A percentile compares a stretch with the other conserved stretches of the same genome.
Conservation (phyloP, 2,113 vertebrate genomes). For the Polypterus senegalus region DNA sequence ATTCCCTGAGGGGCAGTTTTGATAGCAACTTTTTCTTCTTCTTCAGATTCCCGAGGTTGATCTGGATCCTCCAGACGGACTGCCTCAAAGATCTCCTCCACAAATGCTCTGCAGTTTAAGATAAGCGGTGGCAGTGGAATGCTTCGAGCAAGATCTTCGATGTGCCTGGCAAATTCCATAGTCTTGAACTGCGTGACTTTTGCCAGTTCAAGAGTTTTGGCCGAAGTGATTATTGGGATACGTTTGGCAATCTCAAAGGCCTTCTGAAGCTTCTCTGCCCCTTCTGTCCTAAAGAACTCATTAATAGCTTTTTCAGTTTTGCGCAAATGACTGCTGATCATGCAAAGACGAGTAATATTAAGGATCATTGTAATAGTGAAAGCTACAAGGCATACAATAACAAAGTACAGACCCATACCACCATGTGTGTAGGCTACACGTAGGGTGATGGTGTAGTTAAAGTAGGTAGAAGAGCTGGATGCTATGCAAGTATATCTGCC, state of each 20-base stretch:
- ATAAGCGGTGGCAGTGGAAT: slow-evolving; percentile 84
- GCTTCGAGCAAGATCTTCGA: slow-evolving; percentile 86
- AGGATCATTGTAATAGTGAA: slow-evolving; percentile 78
- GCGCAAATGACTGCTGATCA: slow-evolving; percentile 88
- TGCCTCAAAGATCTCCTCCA: slow-evolving; percentile 60
- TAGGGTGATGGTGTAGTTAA: slow-evolving; percentile 65
- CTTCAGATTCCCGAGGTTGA: slow-evolving; percentile 31
- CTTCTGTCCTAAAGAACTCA: slow-evolving; percentile 87
- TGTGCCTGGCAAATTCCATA: slow-evolving; percentile 83
- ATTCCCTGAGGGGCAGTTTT: slow-evolving; percentile 26
- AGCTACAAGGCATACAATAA: slow-evolving; percentile 75
- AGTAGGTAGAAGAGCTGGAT: slow-evolving; percentile 19
- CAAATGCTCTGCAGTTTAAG: slow-evolving; percentile 61
- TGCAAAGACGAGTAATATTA: slow-evolving; percentile 77
- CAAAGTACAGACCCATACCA: slow-evolving; percentile 79
- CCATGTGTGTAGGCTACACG: slow-evolving; percentile 71
- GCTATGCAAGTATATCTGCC: slow-evolving; percentile 74
- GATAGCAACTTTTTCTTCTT: slow-evolving; percentile 31
- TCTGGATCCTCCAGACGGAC: slow-evolving; percentile 52
- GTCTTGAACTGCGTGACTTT: slow-evolving; percentile 90
- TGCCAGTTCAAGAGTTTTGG: slow-evolving; percentile 81
- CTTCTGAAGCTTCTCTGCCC: slow-evolving; percentile 85
- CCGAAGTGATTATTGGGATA: slow-evolving; percentile 84
- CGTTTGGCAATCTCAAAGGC: slow-evolving; percentile 89
- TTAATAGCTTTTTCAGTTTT: slow-evolving; percentile 86